Conservation (phyloP, 2,113 vertebrate species). For the Dissostichus mawsoni region DNA sequence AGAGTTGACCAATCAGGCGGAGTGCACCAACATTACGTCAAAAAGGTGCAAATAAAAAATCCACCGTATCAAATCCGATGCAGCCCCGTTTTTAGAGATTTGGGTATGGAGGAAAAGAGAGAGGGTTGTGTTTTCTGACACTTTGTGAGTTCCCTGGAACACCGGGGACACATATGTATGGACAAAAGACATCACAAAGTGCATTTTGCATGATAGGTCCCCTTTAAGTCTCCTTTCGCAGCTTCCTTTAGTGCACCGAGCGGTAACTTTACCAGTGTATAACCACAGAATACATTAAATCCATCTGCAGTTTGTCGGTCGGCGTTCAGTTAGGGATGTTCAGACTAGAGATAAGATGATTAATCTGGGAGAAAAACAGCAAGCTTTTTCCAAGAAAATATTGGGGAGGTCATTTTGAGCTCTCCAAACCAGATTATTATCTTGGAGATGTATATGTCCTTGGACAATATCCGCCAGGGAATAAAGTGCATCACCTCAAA, state of each 20-base stretch:
- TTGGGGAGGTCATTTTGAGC: neutral
- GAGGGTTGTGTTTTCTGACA: too few species aligned
- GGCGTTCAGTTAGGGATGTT: neutral
- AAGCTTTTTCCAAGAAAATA: conserved; percentile 9
- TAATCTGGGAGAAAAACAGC: neutral
- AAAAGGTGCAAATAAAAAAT: too few species aligned
- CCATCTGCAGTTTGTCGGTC: conserved; percentile 11
- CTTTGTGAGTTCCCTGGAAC: too few species aligned
- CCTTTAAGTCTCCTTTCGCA: neutral
- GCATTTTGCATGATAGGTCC: too few species aligned
- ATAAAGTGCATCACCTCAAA: conserved; percentile 1
- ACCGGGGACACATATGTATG: too few species aligned
- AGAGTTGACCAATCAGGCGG: too few species aligned
- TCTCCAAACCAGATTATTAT: conserved; percentile 39
- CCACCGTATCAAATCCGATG: too few species aligned
- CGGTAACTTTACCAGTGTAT: conserved; percentile 4
- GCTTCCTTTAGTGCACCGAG: neutral
- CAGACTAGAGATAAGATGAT: neutral
- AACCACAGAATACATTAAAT: conserved; percentile 10
- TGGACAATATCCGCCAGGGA: neutral
- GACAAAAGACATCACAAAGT: too few species aligned
- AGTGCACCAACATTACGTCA: too few species aligned
- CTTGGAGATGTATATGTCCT: conserved; percentile 6
- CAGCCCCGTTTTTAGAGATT: too few species aligned
- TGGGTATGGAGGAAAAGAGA: too few species aligned